These are phyloP conservation scores for Phylloscopus trochilus DNA, from an alignment of 2,113 vertebrate genomes.

Conservation along the genomic window DNA sequence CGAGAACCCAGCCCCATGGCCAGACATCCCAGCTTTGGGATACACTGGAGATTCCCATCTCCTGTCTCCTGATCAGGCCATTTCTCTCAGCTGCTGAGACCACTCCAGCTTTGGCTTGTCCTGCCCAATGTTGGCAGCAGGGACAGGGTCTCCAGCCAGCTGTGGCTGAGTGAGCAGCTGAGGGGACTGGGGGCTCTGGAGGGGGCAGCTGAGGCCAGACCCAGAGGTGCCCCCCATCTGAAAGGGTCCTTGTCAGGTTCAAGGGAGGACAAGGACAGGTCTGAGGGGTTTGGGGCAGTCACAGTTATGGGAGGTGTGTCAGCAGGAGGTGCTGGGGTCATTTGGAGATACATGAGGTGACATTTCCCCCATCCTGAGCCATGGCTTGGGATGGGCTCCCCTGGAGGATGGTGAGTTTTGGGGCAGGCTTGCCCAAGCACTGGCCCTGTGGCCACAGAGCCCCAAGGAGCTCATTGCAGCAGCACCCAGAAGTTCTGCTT, in stretches of 20 bases:
- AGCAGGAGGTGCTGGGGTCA: not conserved
- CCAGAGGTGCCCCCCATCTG: not conserved
- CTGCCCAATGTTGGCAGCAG: not conserved
- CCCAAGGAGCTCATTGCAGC: not conserved
- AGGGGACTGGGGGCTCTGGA: not conserved
- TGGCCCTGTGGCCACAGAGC: not conserved
- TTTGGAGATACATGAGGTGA: not conserved
- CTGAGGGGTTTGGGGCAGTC: not conserved
- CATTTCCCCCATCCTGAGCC: not conserved
- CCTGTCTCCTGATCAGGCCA: not conserved
- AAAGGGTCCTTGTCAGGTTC: not conserved
- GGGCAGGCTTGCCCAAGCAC: no score
- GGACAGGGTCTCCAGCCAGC: not conserved
- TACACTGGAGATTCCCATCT: not conserved
- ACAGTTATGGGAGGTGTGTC: not conserved
- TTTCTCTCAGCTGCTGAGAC: not conserved
- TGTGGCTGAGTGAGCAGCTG: not conserved
- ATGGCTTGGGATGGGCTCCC: rapidly evolving
- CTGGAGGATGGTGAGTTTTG: rapidly evolving
- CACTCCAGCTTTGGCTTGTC: not conserved
- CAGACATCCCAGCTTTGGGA: not conserved
- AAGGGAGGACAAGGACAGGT: not conserved
- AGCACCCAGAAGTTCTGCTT: not conserved
- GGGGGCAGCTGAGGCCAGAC: not conserved
- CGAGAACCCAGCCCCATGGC: not conserved